These are phyloP conservation scores for Agapornis canus DNA, from an alignment of 2,797 vertebrate genomes.

Conservation along the genomic window DNA sequence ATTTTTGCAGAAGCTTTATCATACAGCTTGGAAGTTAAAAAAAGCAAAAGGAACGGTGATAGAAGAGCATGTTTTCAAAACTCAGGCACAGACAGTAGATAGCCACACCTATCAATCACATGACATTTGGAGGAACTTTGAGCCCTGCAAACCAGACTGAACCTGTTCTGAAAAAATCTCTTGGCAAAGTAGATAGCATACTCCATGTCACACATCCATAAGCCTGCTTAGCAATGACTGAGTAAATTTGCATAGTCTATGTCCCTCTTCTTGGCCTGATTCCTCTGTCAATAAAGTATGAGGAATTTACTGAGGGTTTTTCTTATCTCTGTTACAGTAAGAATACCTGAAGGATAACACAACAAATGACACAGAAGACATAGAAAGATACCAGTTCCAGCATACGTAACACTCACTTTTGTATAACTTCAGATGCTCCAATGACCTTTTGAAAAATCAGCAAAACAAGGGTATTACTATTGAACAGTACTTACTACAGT, in stretches of 20 bases:
- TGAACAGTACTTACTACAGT: background rate
- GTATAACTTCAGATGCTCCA: background rate
- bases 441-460: background rate
- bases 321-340: background rate
- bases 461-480: background rate
- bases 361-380: background rate
- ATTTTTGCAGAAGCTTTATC: background rate
- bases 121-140: background rate
- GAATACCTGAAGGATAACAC: background rate
- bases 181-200: background rate
- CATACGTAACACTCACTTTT: accelerated
- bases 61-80: background rate
- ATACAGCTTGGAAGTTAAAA: background rate
- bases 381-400: background rate
- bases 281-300: accelerated
- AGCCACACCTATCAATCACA: background rate
- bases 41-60: background rate
- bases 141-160: background rate
- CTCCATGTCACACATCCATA: background rate
- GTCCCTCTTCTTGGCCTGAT: background rate
- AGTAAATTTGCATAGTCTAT: background rate
- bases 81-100: background rate
- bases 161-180: background rate
- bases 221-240: background rate
- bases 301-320: background rate